A percentile compares a stretch with the other conserved stretches of the same genome.
phyloP scores from a whole-genome alignment of 2,113 vertebrate genomes.

The Ameiurus melas region DNA sequence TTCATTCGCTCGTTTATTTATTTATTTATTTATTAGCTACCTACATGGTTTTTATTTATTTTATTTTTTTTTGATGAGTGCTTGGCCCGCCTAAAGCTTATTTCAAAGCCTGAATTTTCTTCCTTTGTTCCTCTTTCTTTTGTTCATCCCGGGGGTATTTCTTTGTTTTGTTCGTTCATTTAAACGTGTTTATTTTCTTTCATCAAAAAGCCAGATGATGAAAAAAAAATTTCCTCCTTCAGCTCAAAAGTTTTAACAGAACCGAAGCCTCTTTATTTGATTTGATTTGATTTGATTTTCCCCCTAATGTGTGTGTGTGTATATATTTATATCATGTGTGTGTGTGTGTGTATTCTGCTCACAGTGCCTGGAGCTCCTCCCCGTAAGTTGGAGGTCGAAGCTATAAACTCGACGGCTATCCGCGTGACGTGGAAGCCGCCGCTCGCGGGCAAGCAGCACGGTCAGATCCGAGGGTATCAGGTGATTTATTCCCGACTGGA shows the following conservation, averaged over 20 bases:
- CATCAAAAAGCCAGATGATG: neutral
- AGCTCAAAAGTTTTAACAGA: too few species aligned
- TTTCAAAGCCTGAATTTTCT: neutral
- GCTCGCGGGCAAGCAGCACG: slow-evolving; percentile 85
- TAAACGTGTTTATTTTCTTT: neutral
- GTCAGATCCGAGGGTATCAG: slow-evolving; percentile 92
- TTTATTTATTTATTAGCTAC: neutral
- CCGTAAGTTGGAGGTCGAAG: slow-evolving; percentile 87
- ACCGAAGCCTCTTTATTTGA: neutral
- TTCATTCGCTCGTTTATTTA: neutral
- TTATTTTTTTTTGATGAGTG: too few species aligned
- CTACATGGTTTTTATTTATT: neutral
- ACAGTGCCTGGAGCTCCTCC: slow-evolving; percentile 95
- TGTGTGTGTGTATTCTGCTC: neutral
- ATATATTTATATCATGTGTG: too few species aligned
- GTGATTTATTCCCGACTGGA: slow-evolving; percentile 88
- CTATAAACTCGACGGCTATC: slow-evolving; percentile 88
- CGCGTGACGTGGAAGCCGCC: slow-evolving; percentile 92
- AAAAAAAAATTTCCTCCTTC: neutral
- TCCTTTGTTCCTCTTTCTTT: neutral
- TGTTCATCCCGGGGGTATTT: neutral
- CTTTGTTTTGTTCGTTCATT: neutral
- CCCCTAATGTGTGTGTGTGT: too few species aligned
- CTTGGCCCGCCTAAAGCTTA: neutral
- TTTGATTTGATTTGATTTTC: too few species aligned